Evolutionary conservation across 2,888 invertebrate genomes (phyloP).

Genomic region (Achlya flavicornis): DNA sequence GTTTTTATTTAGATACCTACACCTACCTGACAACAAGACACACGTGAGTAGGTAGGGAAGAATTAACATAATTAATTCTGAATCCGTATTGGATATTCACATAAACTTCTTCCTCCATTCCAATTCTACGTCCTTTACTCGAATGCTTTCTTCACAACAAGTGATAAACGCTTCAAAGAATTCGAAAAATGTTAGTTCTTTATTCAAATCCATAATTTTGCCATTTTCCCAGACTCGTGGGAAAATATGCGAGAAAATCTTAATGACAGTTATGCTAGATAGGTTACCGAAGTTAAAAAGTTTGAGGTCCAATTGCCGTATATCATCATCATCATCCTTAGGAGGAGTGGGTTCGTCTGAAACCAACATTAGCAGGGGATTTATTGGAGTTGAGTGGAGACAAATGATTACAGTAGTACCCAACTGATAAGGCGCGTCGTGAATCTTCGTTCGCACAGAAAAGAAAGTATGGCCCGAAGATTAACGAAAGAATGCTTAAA

Average conservation of each 20-base stretch:
- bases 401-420: too few relatives aligned
- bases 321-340: conserved; percentile 22
- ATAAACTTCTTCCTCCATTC: conserved; percentile 43
- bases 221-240: conserved; percentile 65
- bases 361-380: conserved; percentile 22
- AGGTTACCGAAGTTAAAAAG: conserved; percentile 69
- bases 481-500: too few relatives aligned
- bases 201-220: conserved; percentile 74
- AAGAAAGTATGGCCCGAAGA: too few relatives aligned
- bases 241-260: conserved; percentile 71
- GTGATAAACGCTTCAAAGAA: conserved; percentile 83
- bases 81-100: background rate
- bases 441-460: too few relatives aligned
- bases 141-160: conserved; percentile 69
- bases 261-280: conserved; percentile 58
- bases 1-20: too few relatives aligned
- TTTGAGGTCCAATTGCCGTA: conserved; percentile 37
- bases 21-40: too few relatives aligned
- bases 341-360: conserved; percentile 42
- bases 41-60: too few relatives aligned
- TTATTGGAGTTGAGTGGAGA: too few relatives aligned
- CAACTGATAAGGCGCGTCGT: too few relatives aligned
- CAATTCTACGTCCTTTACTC: conserved; percentile 52
- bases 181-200: conserved; percentile 84
- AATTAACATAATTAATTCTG: conserved; percentile 1